Evolutionary conservation across 2,797 vertebrate species (phyloP).

Genomic region (Hozukius guyotensis): DNA sequence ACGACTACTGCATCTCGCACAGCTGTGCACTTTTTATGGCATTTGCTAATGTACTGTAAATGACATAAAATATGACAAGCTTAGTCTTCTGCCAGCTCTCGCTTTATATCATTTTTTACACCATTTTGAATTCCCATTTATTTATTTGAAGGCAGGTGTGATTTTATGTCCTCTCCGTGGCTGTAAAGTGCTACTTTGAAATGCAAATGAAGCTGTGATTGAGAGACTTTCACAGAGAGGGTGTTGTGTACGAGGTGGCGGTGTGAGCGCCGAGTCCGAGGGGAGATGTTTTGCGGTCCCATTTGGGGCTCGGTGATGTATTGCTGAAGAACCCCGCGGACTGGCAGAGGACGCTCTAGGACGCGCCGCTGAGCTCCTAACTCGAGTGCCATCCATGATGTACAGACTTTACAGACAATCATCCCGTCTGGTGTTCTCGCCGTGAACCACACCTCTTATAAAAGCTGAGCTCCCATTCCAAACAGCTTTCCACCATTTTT

Average conservation of each 20-base stretch:
- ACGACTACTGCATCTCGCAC: constrained; percentile 68
- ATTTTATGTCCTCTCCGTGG: constrained; percentile 82
- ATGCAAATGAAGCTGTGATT: constrained; percentile 84
- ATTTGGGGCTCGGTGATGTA: constrained; percentile 44
- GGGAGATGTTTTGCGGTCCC: constrained; percentile 59
- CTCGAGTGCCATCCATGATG: constrained; percentile 7
- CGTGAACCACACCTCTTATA: constrained; percentile 13
- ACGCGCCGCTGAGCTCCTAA: constrained; percentile 18
- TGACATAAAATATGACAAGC: constrained; percentile 82
- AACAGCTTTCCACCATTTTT: constrained; percentile 23
- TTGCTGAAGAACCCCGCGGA: constrained; percentile 12
- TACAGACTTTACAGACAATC: constrained; percentile 19
- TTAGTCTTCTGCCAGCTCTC: constrained; percentile 73
- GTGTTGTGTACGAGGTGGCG: constrained; percentile 55
- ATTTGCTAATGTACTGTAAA: constrained; percentile 84
- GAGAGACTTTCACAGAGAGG: constrained; percentile 72
- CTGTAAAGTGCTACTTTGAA: constrained; percentile 83
- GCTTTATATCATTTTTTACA: constrained; percentile 78
- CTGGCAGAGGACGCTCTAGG: constrained; percentile 53
- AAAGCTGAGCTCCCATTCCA: constrained; percentile 26
- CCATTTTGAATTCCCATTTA: constrained; percentile 79
- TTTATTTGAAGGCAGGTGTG: constrained; percentile 85
- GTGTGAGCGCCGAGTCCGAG: constrained; percentile 57
- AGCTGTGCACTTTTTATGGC: constrained; percentile 82
- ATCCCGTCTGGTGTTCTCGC: constrained; percentile 11